Evolutionary conservation across 2,797 vertebrate genomes (phyloP).

Genomic region (Coilia nasus): DNA sequence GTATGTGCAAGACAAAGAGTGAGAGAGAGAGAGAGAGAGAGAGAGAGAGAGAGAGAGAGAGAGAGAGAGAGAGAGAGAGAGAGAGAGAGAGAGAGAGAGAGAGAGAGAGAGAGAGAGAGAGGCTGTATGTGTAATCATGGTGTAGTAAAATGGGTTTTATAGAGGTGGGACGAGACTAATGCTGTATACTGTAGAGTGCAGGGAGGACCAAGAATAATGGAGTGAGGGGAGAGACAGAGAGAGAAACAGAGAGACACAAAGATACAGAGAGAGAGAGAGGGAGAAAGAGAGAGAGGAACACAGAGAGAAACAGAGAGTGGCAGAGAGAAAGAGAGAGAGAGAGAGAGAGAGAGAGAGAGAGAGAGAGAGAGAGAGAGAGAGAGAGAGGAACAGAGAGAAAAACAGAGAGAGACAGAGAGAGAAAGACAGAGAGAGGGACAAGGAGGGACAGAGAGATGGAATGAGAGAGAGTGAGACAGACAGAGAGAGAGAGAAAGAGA

Average conservation of each 20-base stretch:
- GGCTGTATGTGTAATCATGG: conserved; percentile 17
- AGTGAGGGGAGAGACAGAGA: conserved; percentile 44
- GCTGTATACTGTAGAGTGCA: conserved; percentile 45
- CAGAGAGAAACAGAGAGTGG: too few species aligned
- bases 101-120: neutral
- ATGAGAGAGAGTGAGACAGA: too few species aligned
- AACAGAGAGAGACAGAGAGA: too few species aligned
- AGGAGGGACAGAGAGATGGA: neutral
- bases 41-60: conserved; percentile 47
- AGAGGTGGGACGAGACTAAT: neutral
- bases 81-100: conserved; percentile 57
- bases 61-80: neutral
- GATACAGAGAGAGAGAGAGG: neutral
- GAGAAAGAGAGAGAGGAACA: too few species aligned
- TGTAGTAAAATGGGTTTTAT: neutral
- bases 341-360: conserved; percentile 52
- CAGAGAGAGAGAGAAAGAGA: too few species aligned
- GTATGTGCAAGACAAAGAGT: conserved; percentile 30
- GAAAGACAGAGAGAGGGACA: too few species aligned
- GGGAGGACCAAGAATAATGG: neutral
- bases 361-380: conserved; percentile 31
- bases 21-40: conserved; percentile 35
- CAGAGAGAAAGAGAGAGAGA: conserved; percentile 53
- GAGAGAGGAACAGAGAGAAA: neutral
- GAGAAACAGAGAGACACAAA: conserved; percentile 8